phyloP scores from a whole-genome alignment of 2,113 vertebrate species.

The Corydoras maculifer region DNA sequence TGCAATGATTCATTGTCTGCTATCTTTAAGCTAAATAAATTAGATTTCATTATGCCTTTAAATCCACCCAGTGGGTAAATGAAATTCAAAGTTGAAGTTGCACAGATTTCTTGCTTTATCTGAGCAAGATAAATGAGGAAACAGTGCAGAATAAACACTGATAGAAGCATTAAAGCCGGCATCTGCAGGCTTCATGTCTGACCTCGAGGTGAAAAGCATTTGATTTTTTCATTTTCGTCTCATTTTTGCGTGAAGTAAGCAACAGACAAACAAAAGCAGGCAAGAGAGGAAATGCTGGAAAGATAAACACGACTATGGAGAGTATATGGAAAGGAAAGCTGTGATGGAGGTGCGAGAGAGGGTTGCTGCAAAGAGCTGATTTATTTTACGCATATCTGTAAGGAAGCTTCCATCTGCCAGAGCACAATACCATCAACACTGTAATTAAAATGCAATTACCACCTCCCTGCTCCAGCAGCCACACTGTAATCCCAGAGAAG shows the following conservation, averaged over 20 bases:
- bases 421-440: constrained; percentile 87
- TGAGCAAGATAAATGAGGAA: constrained; percentile 24
- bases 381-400: constrained; percentile 84
- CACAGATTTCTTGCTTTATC: constrained; percentile 24
- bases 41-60: no score
- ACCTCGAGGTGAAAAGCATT: constrained; percentile 26
- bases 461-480: constrained; percentile 72
- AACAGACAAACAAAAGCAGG: constrained; percentile 1
- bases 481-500: constrained; percentile 84
- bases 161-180: constrained; percentile 27
- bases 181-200: constrained; percentile 11
- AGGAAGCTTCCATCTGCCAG: constrained; percentile 92
- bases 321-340: constrained; percentile 2
- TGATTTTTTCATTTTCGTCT: constrained; percentile 5
- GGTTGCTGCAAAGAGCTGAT: constrained; percentile 65
- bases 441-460: constrained; percentile 99
- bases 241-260: background rate
- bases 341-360: constrained; percentile 26
- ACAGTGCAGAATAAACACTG: constrained; percentile 28
- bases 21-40: no score
- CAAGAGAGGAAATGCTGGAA: constrained; percentile 1
- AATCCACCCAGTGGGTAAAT: background rate
- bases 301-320: constrained; percentile 6
- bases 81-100: constrained; percentile 29
- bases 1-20: no score